Conservation (phyloP, 2,797 vertebrate species). For the Capromys pilorides region DNA sequence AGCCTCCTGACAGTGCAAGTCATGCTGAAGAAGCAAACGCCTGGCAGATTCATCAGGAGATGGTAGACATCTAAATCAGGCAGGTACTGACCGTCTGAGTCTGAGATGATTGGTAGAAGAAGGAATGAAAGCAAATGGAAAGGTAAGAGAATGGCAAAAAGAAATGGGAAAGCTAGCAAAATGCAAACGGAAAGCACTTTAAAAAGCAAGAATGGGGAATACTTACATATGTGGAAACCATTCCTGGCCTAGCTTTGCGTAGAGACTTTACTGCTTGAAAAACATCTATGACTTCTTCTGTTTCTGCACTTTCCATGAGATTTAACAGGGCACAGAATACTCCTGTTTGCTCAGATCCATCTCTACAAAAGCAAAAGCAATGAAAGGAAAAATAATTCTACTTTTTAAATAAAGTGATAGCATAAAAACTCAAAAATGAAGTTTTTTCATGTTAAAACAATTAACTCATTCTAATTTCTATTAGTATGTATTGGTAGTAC, state of each 20-base stretch:
- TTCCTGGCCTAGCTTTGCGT: conserved; percentile 90
- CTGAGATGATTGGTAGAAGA: not conserved
- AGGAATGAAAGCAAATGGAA: not conserved
- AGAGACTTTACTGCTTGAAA: conserved; percentile 94
- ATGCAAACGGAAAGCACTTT: not conserved
- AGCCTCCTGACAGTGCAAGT: not conserved
- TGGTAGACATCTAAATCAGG: fast-evolving
- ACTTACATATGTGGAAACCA: conserved; percentile 91
- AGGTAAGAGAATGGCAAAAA: not conserved
- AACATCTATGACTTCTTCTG: conserved; percentile 93
- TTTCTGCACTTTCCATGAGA: conserved; percentile 92
- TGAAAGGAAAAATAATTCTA: not conserved
- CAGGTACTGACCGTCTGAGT: not conserved
- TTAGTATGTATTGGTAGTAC: not conserved
- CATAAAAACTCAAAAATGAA: not conserved
- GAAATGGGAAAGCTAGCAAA: not conserved
- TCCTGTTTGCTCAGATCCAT: conserved; percentile 92
- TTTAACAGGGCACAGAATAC: conserved; percentile 94
- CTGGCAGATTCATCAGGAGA: fast-evolving
- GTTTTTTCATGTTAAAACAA: not conserved
- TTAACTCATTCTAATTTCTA: not conserved
- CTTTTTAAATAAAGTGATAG: not conserved
- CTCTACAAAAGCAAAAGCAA: conserved; percentile 80
- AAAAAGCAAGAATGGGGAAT: not conserved
- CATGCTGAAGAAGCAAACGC: not conserved